Evolutionary conservation across 2,888 invertebrate genomes (phyloP), one percentile per base, ranked within the genome.

Genomic region (Lordiphosa fenestrarum): DNA sequence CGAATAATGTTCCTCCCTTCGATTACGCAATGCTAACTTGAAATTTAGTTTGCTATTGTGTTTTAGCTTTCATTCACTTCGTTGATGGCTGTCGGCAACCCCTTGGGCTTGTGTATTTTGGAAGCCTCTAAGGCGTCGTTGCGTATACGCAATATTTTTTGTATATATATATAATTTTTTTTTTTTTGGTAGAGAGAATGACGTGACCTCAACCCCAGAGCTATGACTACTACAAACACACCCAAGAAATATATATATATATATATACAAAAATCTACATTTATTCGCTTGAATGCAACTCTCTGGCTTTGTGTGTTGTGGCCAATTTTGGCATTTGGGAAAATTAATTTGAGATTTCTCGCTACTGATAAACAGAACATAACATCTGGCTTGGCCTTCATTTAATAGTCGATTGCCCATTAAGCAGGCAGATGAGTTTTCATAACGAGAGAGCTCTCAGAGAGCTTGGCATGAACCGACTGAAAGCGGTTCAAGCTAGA

Each of bases 211-310:
- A 12, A 33, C 35, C 10, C 9, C 19, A 12, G 13, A 12, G n/a
- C 33, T 12, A 30, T 19, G 41, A 15, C n/a, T 35, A n/a, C 9
- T 23, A 23, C 42, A 15, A 56, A 50, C 63, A 59, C 61, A 50
- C 67, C 44, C 13, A 5, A 6, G 46, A 64, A 52, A 7, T 39
- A 39, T 36, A 12, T 41, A 41, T n/a, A n/a, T 41, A 41, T n/a
- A n/a, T 41, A 42, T 33, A 61, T 23, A 21, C 23, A 47, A 47
- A 10, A 35, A 1, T 2, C 9, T 5, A 15, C 23, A 9, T 39
- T 58, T 84, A 48, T 81, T 68, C 86, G 80, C 78, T 77, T 85
- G 84, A 80, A 71, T 80, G 78, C 78, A 70, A 61, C 53, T 81
- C 64, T 42, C 50, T 38, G 41, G 33, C 47, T 48, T 71, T 53